Conservation (phyloP, 2,888 invertebrate species). For the Seladonia tumulorum region DNA sequence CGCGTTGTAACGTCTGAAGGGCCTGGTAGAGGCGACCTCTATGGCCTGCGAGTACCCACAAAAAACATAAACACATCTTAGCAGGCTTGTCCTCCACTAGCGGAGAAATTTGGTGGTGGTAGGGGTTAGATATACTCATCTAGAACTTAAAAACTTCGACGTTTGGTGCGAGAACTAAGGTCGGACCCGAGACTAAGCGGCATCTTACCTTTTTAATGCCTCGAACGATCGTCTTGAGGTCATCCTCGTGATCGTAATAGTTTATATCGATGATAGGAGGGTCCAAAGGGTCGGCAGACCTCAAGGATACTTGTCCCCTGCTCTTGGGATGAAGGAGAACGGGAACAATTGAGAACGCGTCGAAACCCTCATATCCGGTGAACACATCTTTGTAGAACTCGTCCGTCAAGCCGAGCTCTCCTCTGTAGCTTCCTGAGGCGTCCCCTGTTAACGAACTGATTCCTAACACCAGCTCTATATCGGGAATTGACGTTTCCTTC, state of each 20-base stretch:
- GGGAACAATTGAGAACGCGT: conserved; percentile 90
- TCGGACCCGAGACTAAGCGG: too few relatives aligned
- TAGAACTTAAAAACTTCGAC: too few relatives aligned
- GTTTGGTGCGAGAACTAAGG: too few relatives aligned
- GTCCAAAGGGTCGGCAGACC: conserved; percentile 89
- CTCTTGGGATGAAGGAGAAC: conserved; percentile 91
- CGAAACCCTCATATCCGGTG: conserved; percentile 84
- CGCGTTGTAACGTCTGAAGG: conserved; percentile 86
- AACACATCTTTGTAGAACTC: conserved; percentile 87
- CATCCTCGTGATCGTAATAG: conserved; percentile 90
- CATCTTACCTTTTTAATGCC: conserved; percentile 89
- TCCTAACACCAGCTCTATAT: conserved; percentile 92
- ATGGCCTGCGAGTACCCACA: conserved; percentile 84
- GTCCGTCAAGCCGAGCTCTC: conserved; percentile 88
- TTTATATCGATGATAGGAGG: conserved; percentile 93
- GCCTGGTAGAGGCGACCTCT: conserved; percentile 85
- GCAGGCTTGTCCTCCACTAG: background rate
- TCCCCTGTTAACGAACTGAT: conserved; percentile 92
- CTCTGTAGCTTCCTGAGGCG: conserved; percentile 88
- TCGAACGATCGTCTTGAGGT: conserved; percentile 90
- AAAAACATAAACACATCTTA: background rate
- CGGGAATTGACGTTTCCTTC: conserved; percentile 86
- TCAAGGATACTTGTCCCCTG: conserved; percentile 89
- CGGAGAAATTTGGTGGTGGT: background rate
- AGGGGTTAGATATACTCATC: too few relatives aligned